Base-by-base conservation (phyloP, 2,797 vertebrate genomes). In the Furcifer pardalis region DNA sequence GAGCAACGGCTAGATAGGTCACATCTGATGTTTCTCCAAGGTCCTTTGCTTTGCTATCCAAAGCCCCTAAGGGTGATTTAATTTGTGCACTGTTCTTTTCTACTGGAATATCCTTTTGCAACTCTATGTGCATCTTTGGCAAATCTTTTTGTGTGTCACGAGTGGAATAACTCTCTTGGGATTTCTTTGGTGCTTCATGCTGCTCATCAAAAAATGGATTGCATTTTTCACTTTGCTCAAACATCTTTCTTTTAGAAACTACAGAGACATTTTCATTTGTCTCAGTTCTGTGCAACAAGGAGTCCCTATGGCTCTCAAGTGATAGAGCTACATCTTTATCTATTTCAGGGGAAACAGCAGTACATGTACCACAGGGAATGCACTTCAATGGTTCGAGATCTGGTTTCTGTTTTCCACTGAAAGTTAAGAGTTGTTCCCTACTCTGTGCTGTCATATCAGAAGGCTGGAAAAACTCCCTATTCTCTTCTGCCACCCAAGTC, bases 241-340 rank as follows among this genome's bases (percentile, higher is more conserved):
- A 96, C 91, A 96, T 95, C 69, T 93, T 95, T 78, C 96, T 96
- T 93, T 95, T 96, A 35, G 93, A 96, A 90, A 95, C 95, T 90
- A 96, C 94, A 0, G 95, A 96, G 52, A 91, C 92, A 76, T 91
- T 89, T 77, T 52, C 52, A 80, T 84, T 90, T 81, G 30, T 83
- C 84, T 94, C 74, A 1, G 86, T 90, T 52, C 93, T 84, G 40
- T 92, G 86, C 71, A 90, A 88, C 77, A 91, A 65, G 66, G 87
- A 92, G 25, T 73, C 89, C 59, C 91, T 75, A 46, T 84, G 78
- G 75, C 56, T 81, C 62, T 83, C 77, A 3, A 23, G 37, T 78
- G 87, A 77, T 71, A 86, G 59, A 73, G 52, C 69, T 49, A 77
- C 66, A 86, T 89, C 81, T 56, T 63, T 2, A 0, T 32, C 63